Evolutionary conservation across 2,113 vertebrate species (phyloP), one percentile per base, ranked within the genome.

Genomic region (Corythornis vintsioides): DNA sequence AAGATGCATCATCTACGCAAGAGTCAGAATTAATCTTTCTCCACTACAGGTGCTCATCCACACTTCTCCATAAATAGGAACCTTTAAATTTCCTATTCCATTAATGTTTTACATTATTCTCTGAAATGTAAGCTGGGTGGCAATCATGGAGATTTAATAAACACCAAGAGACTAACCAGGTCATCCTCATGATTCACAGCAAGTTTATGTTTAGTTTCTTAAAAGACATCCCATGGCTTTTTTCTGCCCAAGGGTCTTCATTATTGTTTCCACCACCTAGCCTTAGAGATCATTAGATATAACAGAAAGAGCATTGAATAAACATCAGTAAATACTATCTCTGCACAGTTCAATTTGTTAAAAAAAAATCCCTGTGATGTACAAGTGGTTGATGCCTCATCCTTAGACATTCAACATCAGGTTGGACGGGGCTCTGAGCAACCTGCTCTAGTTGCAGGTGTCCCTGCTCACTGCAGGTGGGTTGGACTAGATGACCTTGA

Each of bases 41-140:
- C 13, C 3, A 0, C 48, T 42, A 21, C 1, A 0, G 15, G 12
- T 59, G 63, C 10, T 64, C 73, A 64, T 48, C 48, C 4, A 16
- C 0, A 1, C 15, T 59, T 67, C 55, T 69, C 25, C 72, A 57
- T 16, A 57, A 79, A n/a, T 2, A 38, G 22, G 38, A 63, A 12
- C 40, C 63, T 53, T 69, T 35, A 5, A 6, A 31, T 64, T 80
- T 59, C 48, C n/a, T 52, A n/a, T 59, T 77, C 17, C 29, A 35
- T 7, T 11, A 42, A 28, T 1, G 1, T 60, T 80, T 53, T 14
- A 67, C n/a, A 11, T 45, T 7, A 47, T 10, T 10, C 25, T 70
- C 13, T 59, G 31, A 66, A 69, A 48, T 2, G 11, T 22, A 63
- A 79, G 43, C 31, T 79, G 35, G 28, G 33, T 31, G 16, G 7